Percentiles rank a stretch among this genome's conserved stretches.
Conservation (phyloP, 2,888 invertebrate genomes). For the Apamea crenata region DNA sequence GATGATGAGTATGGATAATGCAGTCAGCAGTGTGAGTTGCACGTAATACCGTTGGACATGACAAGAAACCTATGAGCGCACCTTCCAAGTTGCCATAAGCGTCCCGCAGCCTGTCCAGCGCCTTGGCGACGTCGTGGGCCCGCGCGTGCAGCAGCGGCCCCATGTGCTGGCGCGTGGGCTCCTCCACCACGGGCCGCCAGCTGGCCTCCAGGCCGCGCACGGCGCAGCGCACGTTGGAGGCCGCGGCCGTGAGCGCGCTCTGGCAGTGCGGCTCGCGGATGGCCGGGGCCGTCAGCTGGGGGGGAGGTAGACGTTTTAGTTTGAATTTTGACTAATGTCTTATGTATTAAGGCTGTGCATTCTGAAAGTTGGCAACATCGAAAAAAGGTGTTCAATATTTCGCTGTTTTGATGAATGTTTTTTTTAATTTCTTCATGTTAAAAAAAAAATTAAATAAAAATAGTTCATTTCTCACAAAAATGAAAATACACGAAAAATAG, state of each 20-base stretch:
- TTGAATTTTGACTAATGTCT: too few relatives aligned
- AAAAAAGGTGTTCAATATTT: background rate
- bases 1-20: too few relatives aligned
- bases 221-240: conserved; percentile 73
- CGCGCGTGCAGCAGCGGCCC: conserved; percentile 66
- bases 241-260: conserved; percentile 80
- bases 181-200: conserved; percentile 76
- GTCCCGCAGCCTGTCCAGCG: conserved; percentile 76
- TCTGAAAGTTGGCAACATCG: too few relatives aligned
- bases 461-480: too few relatives aligned
- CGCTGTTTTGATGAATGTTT: background rate
- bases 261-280: conserved; percentile 83
- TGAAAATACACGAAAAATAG: too few relatives aligned
- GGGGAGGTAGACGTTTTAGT: background rate
- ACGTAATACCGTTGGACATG: too few relatives aligned
- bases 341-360: too few relatives aligned
- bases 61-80: background rate
- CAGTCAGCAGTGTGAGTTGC: background rate
- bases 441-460: too few relatives aligned
- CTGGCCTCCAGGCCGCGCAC: conserved; percentile 71
- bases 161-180: conserved; percentile 63
- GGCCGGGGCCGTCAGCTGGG: conserved; percentile 80
- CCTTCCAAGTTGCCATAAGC: conserved; percentile 68
- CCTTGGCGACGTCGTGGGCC: conserved; percentile 74
- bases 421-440: too few relatives aligned